phyloP scores from a whole-genome alignment of 2,797 vertebrate genomes.

The Schizopygopsis malacanthus region DNA sequence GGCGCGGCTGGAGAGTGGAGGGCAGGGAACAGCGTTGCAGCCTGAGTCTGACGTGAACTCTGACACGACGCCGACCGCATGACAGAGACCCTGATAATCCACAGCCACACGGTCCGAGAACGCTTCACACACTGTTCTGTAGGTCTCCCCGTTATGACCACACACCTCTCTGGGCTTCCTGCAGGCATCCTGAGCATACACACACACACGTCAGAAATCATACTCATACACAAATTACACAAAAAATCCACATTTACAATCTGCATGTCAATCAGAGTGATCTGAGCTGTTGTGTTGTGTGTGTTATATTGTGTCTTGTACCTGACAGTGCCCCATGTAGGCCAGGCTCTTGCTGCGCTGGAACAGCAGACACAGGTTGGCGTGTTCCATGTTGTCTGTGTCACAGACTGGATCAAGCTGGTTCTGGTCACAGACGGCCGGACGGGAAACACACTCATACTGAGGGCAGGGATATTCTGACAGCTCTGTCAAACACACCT shows the following conservation, averaged over 20 bases:
- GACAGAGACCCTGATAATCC: conserved; percentile 88
- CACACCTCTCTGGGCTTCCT: conserved; percentile 81
- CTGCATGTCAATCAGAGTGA: too few relatives aligned
- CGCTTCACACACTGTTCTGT: conserved; percentile 87
- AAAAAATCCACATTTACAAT: not conserved
- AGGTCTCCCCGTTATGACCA: conserved; percentile 92
- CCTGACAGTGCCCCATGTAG: conserved; percentile 94
- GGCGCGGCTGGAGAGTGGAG: conserved; percentile 74
- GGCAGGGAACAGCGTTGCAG: conserved; percentile 86
- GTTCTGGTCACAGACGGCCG: conserved; percentile 83
- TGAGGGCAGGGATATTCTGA: conserved; percentile 86
- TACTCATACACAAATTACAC: not conserved
- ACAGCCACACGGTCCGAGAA: conserved; percentile 88
- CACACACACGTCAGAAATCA: conserved; percentile 3
- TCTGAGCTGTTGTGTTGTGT: not conserved
- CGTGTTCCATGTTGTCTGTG: conserved; percentile 86
- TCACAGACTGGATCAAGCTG: conserved; percentile 90
- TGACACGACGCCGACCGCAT: conserved; percentile 84
- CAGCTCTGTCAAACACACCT: conserved; percentile 90
- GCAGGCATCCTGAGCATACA: conserved; percentile 82
- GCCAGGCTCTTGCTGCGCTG: conserved; percentile 90
- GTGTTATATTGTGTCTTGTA: conserved; percentile 65
- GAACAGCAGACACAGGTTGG: conserved; percentile 86
- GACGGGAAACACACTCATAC: conserved; percentile 87
- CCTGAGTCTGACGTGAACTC: conserved; percentile 78